Evolutionary conservation across 1,140 invertebrate species (phyloP).

Genomic region (Drosophila persimilis): DNA sequence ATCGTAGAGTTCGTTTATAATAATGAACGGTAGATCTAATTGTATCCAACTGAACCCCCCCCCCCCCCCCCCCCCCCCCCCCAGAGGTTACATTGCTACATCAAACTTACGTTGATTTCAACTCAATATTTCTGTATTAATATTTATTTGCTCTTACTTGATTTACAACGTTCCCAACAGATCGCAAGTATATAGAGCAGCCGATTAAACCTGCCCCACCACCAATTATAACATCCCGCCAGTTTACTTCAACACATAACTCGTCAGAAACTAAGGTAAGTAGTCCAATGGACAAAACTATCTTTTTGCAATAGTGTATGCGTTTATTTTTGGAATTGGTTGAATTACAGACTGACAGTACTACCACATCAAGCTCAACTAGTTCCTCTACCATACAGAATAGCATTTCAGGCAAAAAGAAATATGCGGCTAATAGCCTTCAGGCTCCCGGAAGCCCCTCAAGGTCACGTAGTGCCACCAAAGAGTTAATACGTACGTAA

Average conservation of each 20-base stretch:
- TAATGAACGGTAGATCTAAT: background rate
- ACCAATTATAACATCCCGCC: slow-evolving; percentile 87
- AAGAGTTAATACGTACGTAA: slow-evolving; percentile 92
- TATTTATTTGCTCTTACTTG: slow-evolving; percentile 1
- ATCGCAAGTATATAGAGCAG: slow-evolving; percentile 92
- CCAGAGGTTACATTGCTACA: background rate
- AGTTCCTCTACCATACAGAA: slow-evolving; percentile 56
- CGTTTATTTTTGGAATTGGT: background rate
- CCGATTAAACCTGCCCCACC: slow-evolving; percentile 90
- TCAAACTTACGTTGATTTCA: background rate
- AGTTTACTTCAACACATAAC: slow-evolving; percentile 38
- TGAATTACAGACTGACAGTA: slow-evolving; percentile 41
- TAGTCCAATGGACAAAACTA: background rate
- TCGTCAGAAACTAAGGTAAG: slow-evolving; percentile 27
- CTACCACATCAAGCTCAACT: slow-evolving; percentile 29
- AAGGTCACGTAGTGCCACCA: slow-evolving; percentile 93
- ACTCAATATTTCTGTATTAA: background rate
- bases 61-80: background rate
- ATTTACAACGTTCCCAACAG: slow-evolving; percentile 76
- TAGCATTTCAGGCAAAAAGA: slow-evolving; percentile 83
- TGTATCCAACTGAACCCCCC: slow-evolving; percentile 7
- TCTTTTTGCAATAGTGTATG: background rate
- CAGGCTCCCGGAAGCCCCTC: slow-evolving; percentile 89
- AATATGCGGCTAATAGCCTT: slow-evolving; percentile 90
- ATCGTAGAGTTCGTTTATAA: no score